Evolutionary conservation across 1,140 invertebrate genomes (phyloP), one percentile per base, ranked within the genome.

Genomic region (Drosophila arizonae): DNA sequence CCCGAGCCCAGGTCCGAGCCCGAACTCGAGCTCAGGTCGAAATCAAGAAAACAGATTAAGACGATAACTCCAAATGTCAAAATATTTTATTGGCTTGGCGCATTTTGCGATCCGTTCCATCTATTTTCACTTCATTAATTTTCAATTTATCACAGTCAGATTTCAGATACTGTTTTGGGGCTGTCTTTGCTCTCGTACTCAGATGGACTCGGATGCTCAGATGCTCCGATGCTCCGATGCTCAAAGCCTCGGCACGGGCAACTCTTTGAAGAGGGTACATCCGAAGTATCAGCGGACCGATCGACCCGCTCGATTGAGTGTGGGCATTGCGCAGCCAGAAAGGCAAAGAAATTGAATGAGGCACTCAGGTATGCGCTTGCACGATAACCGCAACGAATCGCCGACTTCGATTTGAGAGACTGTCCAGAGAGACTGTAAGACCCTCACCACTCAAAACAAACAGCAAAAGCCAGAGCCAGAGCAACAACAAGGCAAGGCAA

Each of bases 71-170:
- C 82, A 82, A 91, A 91, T 91, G 90, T 91, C 90, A 91, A 91
- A 91, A 91, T 91, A 91, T 91, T 91, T 91, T 91, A 91, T 91
- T 91, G 90, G 90, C 90, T 81, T 85, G 90, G 90, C 86, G 90
- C 90, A 90, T 90, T 91, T 91, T 91, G 90, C 90, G 86, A 91
- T 91, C 90, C 90, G 90, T 91, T 91, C 90, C 90, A 91, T 91
- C 90, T 91, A 91, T 91, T 91, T 91, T 91, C 90, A 91, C 90
- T 91, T 91, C 90, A 91, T 91, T 91, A 91, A 91, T 91, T 91
- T 91, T 91, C 90, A 91, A 91, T 91, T 91, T 91, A 91, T 91
- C 90, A 91, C 90, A 91, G 87, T 88, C 90, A 88, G 90, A 91
- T 91, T 91, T 86, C 57, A 85, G 90, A 91, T 91, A 91, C 76